Conservation (phyloP, 2,888 invertebrate species). For the Drosophila maculinotata region DNA sequence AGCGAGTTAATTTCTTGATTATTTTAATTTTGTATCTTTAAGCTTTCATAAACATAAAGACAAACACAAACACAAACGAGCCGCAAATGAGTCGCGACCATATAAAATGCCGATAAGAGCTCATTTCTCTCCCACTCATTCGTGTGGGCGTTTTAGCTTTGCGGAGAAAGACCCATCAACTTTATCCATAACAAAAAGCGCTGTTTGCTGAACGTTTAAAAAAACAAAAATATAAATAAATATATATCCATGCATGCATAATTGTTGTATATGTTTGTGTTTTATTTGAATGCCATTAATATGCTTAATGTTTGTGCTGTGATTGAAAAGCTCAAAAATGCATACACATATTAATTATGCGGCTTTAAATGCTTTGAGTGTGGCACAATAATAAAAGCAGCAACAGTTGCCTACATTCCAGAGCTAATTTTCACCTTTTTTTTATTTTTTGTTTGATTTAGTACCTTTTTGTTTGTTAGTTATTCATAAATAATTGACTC, state of each 20-base stretch:
- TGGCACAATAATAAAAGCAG: too few relatives aligned
- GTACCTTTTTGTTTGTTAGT: too few relatives aligned
- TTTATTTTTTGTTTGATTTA: too few relatives aligned
- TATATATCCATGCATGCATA: not conserved
- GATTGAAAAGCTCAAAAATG: too few relatives aligned
- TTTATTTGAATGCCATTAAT: not conserved
- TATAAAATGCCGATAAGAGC: slow-evolving; percentile 39
- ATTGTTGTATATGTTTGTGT: too few relatives aligned
- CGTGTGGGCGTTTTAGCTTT: slow-evolving; percentile 14
- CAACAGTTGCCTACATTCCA: too few relatives aligned
- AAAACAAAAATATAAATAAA: slow-evolving; percentile 5
- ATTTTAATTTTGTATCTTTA: slow-evolving; percentile 14
- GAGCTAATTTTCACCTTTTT: too few relatives aligned
- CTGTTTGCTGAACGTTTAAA: slow-evolving; percentile 21
- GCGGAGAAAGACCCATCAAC: slow-evolving; percentile 17
- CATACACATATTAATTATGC: too few relatives aligned
- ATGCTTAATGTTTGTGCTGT: not conserved
- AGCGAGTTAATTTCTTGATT: slow-evolving; percentile 20
- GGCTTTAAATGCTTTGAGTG: too few relatives aligned
- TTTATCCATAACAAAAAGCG: slow-evolving; percentile 30
- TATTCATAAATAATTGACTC: too few relatives aligned
- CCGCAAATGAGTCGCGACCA: slow-evolving; percentile 47
- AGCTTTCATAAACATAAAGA: too few relatives aligned
- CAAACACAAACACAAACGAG: slow-evolving; percentile 39
- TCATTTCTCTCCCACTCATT: slow-evolving; percentile 4